Percentiles rank a stretch among this genome's conserved stretches.
Evolutionary conservation across 2,797 vertebrate genomes (phyloP).

Genomic region (Poecile montanus): DNA sequence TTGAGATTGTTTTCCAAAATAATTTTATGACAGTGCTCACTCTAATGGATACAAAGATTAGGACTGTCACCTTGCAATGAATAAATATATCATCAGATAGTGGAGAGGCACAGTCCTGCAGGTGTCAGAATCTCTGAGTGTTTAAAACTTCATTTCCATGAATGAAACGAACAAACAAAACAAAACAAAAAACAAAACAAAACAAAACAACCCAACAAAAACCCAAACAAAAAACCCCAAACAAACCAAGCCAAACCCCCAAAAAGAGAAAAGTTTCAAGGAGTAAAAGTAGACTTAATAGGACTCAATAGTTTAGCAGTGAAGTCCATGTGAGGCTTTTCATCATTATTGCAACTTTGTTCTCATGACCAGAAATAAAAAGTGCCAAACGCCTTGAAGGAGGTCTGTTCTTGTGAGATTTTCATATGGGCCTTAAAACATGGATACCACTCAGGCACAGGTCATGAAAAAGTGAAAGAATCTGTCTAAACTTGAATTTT

Average conservation of each 20-base stretch:
- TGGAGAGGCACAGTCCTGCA: background rate
- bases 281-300: background rate
- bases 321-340: background rate
- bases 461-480: background rate
- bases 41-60: background rate
- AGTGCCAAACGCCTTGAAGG: background rate
- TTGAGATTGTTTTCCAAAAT: background rate
- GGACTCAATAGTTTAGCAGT: background rate
- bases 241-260: background rate
- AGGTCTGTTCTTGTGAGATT: background rate
- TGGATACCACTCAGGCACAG: background rate
- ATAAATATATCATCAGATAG: background rate
- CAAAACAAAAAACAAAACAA: background rate
- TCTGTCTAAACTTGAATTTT: background rate
- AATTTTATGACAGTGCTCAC: accelerated
- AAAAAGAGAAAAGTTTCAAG: background rate
- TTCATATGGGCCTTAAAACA: background rate
- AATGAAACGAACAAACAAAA: background rate
- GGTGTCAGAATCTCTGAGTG: background rate
- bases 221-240: too few species aligned
- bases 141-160: background rate
- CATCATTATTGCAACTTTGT: background rate
- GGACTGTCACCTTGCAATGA: background rate
- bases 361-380: background rate
- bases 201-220: background rate